Percentiles rank a stretch among this genome's conserved stretches.
Evolutionary conservation across 2,113 vertebrate species (phyloP).

Genomic region (Camelus dromedarius): DNA sequence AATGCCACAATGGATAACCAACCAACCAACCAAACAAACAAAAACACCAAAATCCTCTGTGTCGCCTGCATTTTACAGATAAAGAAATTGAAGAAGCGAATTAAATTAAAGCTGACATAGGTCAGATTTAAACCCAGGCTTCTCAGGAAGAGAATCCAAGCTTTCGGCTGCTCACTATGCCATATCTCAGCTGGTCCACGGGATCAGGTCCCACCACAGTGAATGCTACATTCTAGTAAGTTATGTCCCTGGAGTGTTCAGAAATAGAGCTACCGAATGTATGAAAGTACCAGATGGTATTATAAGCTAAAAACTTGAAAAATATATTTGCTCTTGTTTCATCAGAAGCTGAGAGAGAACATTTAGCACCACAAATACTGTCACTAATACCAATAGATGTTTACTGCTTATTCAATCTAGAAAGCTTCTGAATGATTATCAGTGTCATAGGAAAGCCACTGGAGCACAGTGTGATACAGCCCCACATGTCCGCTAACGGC

Average conservation of each 20-base stretch:
- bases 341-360: constrained; percentile 6
- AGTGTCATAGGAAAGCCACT: background rate
- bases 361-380: background rate
- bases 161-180: background rate
- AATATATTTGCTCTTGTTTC: constrained; percentile 10
- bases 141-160: background rate
- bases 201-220: background rate
- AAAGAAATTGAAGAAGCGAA: background rate
- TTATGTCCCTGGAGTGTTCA: background rate
- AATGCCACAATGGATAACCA: background rate
- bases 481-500: background rate
- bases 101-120: constrained; percentile 11
- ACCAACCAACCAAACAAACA: background rate
- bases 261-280: background rate
- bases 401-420: background rate
- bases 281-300: background rate
- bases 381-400: background rate
- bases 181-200: background rate
- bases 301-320: background rate
- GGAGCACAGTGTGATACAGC: background rate
- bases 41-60: background rate
- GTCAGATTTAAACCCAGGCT: background rate
- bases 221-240: background rate
- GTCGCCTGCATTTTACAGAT: background rate
- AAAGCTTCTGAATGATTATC: background rate